Evolutionary conservation across 2,888 invertebrate species (phyloP).

Genomic region (Rhodophaea formosa): DNA sequence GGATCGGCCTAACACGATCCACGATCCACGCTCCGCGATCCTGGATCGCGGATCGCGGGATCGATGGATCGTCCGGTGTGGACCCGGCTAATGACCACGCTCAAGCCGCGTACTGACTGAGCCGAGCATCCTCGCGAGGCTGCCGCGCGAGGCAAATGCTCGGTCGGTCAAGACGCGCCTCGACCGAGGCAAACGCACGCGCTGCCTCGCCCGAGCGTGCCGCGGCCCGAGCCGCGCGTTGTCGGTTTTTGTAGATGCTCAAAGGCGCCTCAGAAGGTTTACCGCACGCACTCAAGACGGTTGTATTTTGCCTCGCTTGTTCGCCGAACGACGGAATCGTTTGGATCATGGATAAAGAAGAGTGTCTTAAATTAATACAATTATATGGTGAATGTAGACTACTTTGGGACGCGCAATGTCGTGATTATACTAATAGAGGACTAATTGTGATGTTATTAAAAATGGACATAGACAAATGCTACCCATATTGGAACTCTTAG

Average conservation of each 20-base stretch:
- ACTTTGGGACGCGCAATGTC: slow-evolving; percentile 33
- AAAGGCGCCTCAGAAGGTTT: slow-evolving; percentile 34
- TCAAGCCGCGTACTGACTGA: slow-evolving; percentile 22
- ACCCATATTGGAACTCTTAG: too few species aligned
- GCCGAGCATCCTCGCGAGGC: slow-evolving; percentile 21
- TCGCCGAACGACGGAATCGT: neutral
- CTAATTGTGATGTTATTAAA: slow-evolving; percentile 12
- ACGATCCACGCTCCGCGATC: too few species aligned
- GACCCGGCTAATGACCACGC: too few species aligned
- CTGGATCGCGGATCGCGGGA: too few species aligned
- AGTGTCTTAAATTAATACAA: slow-evolving; percentile 31
- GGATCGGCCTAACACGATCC: too few species aligned
- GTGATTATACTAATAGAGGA: slow-evolving; percentile 30
- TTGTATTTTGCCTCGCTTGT: slow-evolving; percentile 14
- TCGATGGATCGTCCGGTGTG: too few species aligned
- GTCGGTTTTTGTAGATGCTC: slow-evolving; percentile 26
- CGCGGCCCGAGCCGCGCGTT: slow-evolving; percentile 30
- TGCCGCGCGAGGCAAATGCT: slow-evolving; percentile 21
- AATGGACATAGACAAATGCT: neutral
- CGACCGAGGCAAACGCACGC: slow-evolving; percentile 24
- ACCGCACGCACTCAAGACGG: slow-evolving; percentile 23
- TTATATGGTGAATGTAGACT: slow-evolving; percentile 28
- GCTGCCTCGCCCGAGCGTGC: slow-evolving; percentile 30
- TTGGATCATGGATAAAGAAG: slow-evolving; percentile 14
- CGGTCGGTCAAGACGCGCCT: slow-evolving; percentile 19